phyloP scores from a whole-genome alignment of 2,113 vertebrate species.

The Chloropsis hardwickii region DNA sequence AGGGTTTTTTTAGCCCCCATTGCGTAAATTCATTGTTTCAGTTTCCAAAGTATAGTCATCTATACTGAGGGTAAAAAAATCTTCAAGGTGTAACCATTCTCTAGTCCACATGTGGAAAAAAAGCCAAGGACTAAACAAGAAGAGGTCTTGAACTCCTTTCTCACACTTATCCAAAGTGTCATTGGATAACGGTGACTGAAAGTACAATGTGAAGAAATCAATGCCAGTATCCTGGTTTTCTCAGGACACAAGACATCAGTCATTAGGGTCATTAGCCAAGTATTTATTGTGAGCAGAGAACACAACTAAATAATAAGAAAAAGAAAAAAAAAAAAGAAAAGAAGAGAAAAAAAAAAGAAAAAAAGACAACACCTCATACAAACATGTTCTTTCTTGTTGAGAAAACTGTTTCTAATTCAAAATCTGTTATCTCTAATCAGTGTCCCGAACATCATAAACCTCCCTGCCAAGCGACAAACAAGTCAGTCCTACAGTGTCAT shows the following conservation, averaged over 20 bases:
- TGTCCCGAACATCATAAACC: slow-evolving; percentile 7
- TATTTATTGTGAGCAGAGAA: neutral
- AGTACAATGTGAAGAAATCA: neutral
- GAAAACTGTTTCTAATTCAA: slow-evolving; percentile 29
- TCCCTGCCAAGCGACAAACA: neutral
- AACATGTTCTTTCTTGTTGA: neutral
- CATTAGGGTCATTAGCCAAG: neutral
- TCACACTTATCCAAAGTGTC: neutral
- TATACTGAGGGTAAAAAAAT: too few relatives aligned
- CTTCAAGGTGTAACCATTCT: neutral
- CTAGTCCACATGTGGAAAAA: neutral
- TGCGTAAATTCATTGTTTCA: neutral
- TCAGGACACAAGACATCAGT: neutral
- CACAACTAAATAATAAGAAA: neutral
- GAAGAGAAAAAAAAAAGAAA: neutral
- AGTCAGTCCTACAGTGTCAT: neutral
- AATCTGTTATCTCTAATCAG: slow-evolving; percentile 15
- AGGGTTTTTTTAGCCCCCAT: neutral
- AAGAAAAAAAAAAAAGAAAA: neutral
- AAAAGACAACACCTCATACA: neutral
- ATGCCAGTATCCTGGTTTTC: neutral
- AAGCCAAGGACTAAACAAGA: neutral
- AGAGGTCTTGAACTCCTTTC: neutral
- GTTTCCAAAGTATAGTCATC: neutral
- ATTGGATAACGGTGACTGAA: neutral